Evolutionary conservation across 2,797 vertebrate species (phyloP), one percentile per base, ranked within the genome.

Genomic region (Chelon labrosus): DNA sequence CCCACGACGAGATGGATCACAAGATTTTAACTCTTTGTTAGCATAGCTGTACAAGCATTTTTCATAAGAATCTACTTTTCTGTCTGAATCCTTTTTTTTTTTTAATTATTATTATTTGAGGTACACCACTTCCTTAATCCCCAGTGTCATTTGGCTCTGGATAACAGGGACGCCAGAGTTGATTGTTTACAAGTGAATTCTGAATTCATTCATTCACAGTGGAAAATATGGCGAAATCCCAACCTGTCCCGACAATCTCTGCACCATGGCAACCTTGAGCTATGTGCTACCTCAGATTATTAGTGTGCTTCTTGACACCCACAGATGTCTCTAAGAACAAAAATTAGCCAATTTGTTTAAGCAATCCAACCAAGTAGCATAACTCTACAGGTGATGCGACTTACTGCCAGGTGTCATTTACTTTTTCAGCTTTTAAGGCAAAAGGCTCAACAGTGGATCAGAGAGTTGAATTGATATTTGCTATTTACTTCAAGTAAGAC

Each of bases 391-490:
- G 77, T 71, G 85, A 87, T 75, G 83, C 72, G 60, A 85, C 78
- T 52, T 89, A 78, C 84, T 85, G 86, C 82, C 88, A 91, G 89
- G 90, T 86, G 77, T 89, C 68, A 10, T 86, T 90, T 85, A 78
- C 76, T 73, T 85, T 84, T 84, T 83, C 63, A 87, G 80, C 85
- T 90, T 92, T 93, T 92, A 93, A 92, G 93, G 90, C 90, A 92
- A 93, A 92, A 91, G 93, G 93, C 90, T 94, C 89, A 92, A 93
- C 92, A 93, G 92, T 93, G 90, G 91, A 92, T 93, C 89, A 92
- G 72, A 89, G 73, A 88, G 88, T 88, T 90, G 81, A 91, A 91
- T 92, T 89, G 82, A 90, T 90, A 90, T 92, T 93, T 91, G 91
- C 91, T 84, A 70, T 91, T 88, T 88, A 89, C 83, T 93, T 93